Base-by-base conservation (phyloP, 2,888 invertebrate species). In the Sceliomorpha sp. region DNA sequence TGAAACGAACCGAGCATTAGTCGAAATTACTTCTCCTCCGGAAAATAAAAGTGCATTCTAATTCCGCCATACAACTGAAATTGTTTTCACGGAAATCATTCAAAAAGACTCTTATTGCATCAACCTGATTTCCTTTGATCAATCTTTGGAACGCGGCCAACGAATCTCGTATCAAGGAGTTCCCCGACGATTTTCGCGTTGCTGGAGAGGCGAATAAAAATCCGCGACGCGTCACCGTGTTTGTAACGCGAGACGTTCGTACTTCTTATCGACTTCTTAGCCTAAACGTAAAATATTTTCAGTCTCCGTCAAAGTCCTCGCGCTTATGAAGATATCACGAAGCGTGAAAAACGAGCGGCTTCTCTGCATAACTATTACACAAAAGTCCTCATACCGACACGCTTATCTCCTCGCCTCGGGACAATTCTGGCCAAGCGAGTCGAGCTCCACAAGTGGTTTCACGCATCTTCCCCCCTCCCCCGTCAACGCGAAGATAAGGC, bases 121-220 rank as follows among this genome's bases (percentile, higher is more conserved):
- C 44, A 42, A 10, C 34, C 45, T 62, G 68, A 62, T 62, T 60
- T 48, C 29, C 59, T 47, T 59, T 53, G 67, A 67, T 50, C 59
- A 55, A 42, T 51, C 24, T 34, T 39, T 67, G 67, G 67, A 67
- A 17, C 42, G 27, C 42, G 37, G 60, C 67, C 67, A 68, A 48
- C 68, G 34, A 55, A 53, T 62, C 60, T 62, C 40, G 50, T 50
- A 45, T 62, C 37, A 60, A 39, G 62, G 56, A 14, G 29, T 34
- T 34, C 31, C 48, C 53, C 42, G 55, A 39, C 44, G 31, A 40
- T 34, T 36, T n/a, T n/a, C n/a, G n/a, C n/a, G n/a, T n/a, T n/a
- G n/a, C n/a, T n/a, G n/a, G n/a, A n/a, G n/a, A n/a, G n/a, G n/a
- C n/a, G n/a, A n/a, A n/a, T n/a, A n/a, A n/a, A n/a, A n/a, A n/a